Base-by-base conservation (phyloP, 2,888 invertebrate species). In the Amorpha juglandis region DNA sequence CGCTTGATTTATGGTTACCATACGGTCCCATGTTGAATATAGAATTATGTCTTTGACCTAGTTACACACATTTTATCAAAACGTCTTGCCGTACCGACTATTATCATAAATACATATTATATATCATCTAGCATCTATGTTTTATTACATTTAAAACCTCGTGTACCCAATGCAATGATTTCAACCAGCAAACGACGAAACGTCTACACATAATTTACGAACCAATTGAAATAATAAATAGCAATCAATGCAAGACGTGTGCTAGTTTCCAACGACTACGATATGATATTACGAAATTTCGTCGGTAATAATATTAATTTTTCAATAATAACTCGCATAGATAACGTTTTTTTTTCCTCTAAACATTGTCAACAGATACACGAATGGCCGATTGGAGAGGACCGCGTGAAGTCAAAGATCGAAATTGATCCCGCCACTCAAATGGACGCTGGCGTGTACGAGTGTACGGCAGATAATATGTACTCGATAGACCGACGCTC, bases 371-470 rank as follows among this genome's bases (percentile, higher is more conserved):
- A 33, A 16, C 74, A 98, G 98, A 96, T 98, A 51, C 98, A 98
- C 88, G 98, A 98, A 88, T 98, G 98, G 98, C 95, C 96, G 74
- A 95, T 97, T 71, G 97, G 96, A 9, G 95, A 95, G 1, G 97
- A 97, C 81, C 95, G 95, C 76, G 96, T 98, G 50, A 98, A 98
- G 88, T 98, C 98, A 35, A 98, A 98, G 93, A 95, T 98, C 79
- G 98, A 98, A 93, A 98, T 98, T 63, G 98, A 98, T 86, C 98
- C 98, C 11, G 98, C 98, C 0, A 98, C 98, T 4, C 98, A 98
- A 92, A 98, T 98, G 98, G 98, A 98, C 84, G 98, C 98, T 12
- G 98, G 98, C n/a, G 96, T 97, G 19, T 98, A 98, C 87, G 98
- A 98, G 86, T 98, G 98, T 81, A 97, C 97, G 6, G 98, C 98